Base-by-base conservation (phyloP, 1,140 invertebrate species). In the Stenopsyche tienmushanensis region DNA sequence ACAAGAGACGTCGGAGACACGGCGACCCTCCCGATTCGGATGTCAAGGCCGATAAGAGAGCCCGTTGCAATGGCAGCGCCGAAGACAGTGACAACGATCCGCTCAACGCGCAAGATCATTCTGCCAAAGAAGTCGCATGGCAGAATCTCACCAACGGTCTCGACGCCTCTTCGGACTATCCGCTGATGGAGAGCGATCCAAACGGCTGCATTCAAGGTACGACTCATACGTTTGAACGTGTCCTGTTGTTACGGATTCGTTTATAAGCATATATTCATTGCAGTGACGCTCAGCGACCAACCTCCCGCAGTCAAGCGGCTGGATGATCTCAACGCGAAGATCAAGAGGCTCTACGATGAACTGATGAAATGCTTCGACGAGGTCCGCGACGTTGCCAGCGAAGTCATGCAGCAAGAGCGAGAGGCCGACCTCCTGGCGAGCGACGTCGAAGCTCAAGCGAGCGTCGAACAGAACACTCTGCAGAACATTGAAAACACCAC, bases 1-100 rank as follows among this genome's bases (percentile, higher is more conserved):
- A 96, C 73, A 96, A 96, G 78, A 83, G 94, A 66, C 83, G 90
- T 77, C 84, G 90, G 83, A 83, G 88, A 79, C 52, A 45, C 82
- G n/a, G n/a, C n/a, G 29, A 34, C 13, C 13, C 86, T 76, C 81
- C 83, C 73, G 80, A 81, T 23, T 75, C 73, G 17, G 84, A 86
- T 23, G 73, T 71, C 25, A 76, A 81, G 25, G 74, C 73, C 52
- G 80, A 54, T 70, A 72, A 66, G 79, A n/a, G n/a, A 72, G 55
- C 76, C 55, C 77, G 82, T 72, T 75, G 75, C 55, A 78, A 82
- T 66, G 72, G 69, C 18, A 80, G 77, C 57, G 77, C 82, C 10
- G 82, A 79, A 57, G 84, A 84, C 29, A 84, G 78, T 66, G 84
- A 83, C 9, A 74, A 77, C 5, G 77, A 81, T 47, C 76, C 75